phyloP scores from a whole-genome alignment of 2,797 vertebrate species.

The Notamacropus eugenii region DNA sequence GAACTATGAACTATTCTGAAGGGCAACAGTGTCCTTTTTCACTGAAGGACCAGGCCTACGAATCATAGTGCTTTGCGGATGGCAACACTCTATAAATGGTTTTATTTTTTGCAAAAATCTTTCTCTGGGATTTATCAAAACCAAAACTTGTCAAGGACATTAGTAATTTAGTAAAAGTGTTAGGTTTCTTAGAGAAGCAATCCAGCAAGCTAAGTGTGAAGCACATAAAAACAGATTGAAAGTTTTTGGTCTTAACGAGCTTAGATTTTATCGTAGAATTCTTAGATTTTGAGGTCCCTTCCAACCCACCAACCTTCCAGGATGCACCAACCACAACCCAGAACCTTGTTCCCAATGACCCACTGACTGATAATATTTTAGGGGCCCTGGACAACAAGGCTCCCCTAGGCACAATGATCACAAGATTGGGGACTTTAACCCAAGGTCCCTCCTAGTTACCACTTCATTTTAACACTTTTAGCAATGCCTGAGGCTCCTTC shows the following conservation, averaged over 20 bases:
- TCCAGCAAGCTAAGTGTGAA: not conserved
- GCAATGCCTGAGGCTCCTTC: not conserved
- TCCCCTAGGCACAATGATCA: not conserved
- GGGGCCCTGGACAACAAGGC: not conserved
- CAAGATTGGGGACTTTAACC: not conserved
- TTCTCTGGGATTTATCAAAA: slow-evolving; percentile 66
- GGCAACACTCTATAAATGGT: slow-evolving; percentile 54
- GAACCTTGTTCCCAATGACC: not conserved
- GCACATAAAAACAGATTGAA: not conserved
- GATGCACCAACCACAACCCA: not conserved
- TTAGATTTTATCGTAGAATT: not conserved
- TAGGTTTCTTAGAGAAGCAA: slow-evolving; percentile 52
- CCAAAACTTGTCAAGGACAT: slow-evolving; percentile 64
- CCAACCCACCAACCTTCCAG: not conserved
- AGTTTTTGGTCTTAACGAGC: not conserved
- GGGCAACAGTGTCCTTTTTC: not conserved
- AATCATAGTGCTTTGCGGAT: slow-evolving; percentile 37
- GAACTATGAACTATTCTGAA: not conserved
- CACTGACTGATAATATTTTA: not conserved
- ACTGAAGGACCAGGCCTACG: slow-evolving; percentile 35
- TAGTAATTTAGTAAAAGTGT: slow-evolving; percentile 68
- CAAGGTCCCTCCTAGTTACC: not conserved
- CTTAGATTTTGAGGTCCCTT: not conserved
- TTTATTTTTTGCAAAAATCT: slow-evolving; percentile 68
- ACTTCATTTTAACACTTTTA: not conserved